A percentile compares a stretch with the other conserved stretches of the same genome.
phyloP scores from a whole-genome alignment of 2,888 invertebrate species.

The Habroteleia sp. region DNA sequence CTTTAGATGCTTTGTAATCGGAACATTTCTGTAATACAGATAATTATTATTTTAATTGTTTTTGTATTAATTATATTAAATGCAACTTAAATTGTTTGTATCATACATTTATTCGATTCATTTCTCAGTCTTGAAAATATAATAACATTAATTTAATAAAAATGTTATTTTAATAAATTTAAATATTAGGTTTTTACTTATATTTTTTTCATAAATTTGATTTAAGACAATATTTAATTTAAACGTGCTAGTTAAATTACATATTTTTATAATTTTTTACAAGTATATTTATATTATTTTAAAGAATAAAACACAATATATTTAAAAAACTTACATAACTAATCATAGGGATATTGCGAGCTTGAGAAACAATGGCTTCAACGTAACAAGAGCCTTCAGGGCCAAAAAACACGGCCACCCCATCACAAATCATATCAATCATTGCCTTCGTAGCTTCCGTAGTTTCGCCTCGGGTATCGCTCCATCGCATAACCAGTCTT shows the following conservation, averaged over 20 bases:
- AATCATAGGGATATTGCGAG: slow-evolving; percentile 97
- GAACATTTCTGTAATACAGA: slow-evolving; percentile 95
- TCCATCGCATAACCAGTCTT: slow-evolving; percentile 87
- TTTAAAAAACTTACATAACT: slow-evolving; percentile 91
- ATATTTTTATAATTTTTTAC: too few species aligned
- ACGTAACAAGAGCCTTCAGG: slow-evolving; percentile 96
- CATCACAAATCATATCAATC: slow-evolving; percentile 94
- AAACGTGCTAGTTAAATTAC: too few species aligned
- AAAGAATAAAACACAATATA: background rate
- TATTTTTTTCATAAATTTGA: too few species aligned
- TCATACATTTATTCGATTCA: slow-evolving; percentile 8
- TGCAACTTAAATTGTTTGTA: background rate
- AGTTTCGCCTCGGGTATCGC: slow-evolving; percentile 93
- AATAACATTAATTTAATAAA: slow-evolving; percentile 1
- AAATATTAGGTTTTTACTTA: background rate
- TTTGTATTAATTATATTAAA: background rate
- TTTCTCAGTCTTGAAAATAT: slow-evolving; percentile 26
- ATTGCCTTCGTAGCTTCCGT: slow-evolving; percentile 90
- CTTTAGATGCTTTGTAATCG: slow-evolving; percentile 92
- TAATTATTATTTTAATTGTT: too few species aligned
- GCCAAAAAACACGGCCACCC: slow-evolving; percentile 96
- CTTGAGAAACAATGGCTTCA: slow-evolving; percentile 96
- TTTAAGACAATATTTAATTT: too few species aligned
- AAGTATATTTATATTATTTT: background rate
- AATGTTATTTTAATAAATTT: too few species aligned